Conservation (phyloP, 2,797 vertebrate species). For the Tenualosa ilisha region DNA sequence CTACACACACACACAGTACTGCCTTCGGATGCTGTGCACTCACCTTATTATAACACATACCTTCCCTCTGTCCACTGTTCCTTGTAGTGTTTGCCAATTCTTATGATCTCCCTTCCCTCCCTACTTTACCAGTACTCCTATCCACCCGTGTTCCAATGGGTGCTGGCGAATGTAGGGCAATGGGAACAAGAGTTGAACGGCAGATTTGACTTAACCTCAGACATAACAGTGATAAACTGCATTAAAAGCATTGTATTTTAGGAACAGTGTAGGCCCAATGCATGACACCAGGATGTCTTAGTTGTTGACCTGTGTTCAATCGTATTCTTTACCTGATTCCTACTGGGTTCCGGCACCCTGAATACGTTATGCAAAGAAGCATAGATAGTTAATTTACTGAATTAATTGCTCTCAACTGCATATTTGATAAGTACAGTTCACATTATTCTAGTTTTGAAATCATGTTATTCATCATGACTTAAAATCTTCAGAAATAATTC, state of each 20-base stretch:
- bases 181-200: neutral
- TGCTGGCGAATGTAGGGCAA: neutral
- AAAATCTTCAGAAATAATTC: neutral
- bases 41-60: slow-evolving; percentile 27
- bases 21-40: slow-evolving; percentile 43
- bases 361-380: neutral
- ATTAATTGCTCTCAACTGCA: neutral
- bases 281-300: neutral
- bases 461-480: neutral
- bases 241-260: neutral
- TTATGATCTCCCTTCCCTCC: neutral
- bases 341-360: neutral
- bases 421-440: too few relatives aligned
- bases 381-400: neutral
- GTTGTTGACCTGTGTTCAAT: neutral
- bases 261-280: neutral
- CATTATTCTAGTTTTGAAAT: neutral
- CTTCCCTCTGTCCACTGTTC: slow-evolving; percentile 35
- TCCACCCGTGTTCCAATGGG: neutral
- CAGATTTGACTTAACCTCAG: neutral
- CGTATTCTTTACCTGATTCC: neutral
- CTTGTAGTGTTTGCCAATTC: neutral
- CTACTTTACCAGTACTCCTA: neutral
- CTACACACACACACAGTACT: slow-evolving; percentile 38
- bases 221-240: neutral